Percentiles rank a stretch among this genome's conserved stretches.
Evolutionary conservation across 2,888 invertebrate species (phyloP).

Genomic region (Polymixis flavicincta): DNA sequence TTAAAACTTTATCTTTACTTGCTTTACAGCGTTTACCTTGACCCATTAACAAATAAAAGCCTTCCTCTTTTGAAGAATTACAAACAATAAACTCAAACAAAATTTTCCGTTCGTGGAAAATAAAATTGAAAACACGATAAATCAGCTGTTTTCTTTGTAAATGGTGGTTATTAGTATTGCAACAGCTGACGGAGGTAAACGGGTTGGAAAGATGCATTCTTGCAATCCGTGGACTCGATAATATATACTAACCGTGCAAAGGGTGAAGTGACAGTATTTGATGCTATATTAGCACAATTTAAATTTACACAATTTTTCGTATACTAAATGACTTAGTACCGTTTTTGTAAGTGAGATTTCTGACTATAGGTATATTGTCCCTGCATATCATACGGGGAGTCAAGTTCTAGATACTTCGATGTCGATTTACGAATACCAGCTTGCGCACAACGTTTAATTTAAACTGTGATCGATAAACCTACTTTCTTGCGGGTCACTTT

Average conservation of each 20-base stretch:
- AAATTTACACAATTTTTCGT: neutral
- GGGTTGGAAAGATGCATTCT: constrained; percentile 54
- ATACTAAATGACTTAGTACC: neutral
- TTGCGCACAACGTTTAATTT: constrained; percentile 1
- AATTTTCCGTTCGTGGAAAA: constrained; percentile 17
- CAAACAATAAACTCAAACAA: constrained; percentile 11
- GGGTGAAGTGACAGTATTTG: constrained; percentile 29
- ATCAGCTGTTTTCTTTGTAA: constrained; percentile 53
- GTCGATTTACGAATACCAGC: constrained; percentile 12
- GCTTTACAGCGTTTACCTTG: constrained; percentile 19
- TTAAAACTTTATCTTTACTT: constrained; percentile 31
- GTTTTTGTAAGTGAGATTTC: neutral
- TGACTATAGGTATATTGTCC: neutral
- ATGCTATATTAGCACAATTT: neutral
- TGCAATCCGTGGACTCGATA: constrained; percentile 59
- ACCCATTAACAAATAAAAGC: constrained; percentile 13
- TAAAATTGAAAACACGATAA: constrained; percentile 41
- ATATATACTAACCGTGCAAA: constrained; percentile 22
- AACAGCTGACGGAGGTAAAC: constrained; percentile 47
- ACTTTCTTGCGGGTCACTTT: constrained; percentile 15
- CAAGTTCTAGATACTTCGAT: constrained; percentile 26
- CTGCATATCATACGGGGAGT: neutral
- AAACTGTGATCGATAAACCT: constrained; percentile 16
- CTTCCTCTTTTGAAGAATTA: constrained; percentile 1
- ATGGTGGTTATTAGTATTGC: constrained; percentile 52